Conservation (phyloP, 2,888 invertebrate genomes). For the Taenaris catops region DNA sequence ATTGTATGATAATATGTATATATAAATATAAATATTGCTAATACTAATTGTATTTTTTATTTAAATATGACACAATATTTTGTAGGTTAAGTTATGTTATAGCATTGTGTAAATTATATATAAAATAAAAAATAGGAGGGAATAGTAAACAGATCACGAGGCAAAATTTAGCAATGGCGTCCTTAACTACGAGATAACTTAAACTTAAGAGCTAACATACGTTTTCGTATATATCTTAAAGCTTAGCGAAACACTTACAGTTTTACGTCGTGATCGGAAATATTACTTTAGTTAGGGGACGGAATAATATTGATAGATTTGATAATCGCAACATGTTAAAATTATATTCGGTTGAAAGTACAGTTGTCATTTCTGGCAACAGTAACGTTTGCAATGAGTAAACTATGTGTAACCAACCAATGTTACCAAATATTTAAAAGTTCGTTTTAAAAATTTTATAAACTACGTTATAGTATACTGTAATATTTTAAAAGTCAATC, state of each 20-base stretch:
- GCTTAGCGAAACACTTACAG: neutral
- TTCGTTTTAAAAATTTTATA: too few relatives aligned
- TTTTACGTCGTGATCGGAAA: conserved; percentile 15
- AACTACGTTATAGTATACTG: too few relatives aligned
- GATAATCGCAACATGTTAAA: conserved; percentile 15
- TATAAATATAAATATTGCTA: too few relatives aligned
- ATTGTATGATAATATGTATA: too few relatives aligned
- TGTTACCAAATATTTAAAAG: too few relatives aligned
- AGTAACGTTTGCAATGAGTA: too few relatives aligned
- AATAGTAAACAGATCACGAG: conserved; percentile 10
- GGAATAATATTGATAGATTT: conserved; percentile 12
- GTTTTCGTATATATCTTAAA: neutral
- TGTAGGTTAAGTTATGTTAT: conserved; percentile 1
- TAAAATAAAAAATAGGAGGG: conserved; percentile 1
- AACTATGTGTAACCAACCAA: too few relatives aligned
- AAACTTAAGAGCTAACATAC: conserved; percentile 5
- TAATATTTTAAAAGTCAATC: too few relatives aligned
- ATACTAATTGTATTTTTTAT: neutral
- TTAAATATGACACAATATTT: conserved; percentile 14
- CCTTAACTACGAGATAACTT: neutral
- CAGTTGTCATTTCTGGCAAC: too few relatives aligned
- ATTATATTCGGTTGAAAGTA: too few relatives aligned
- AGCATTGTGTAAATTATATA: neutral
- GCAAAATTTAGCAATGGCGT: conserved; percentile 16
- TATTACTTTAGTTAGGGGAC: conserved; percentile 14